Percentiles rank a stretch among this genome's conserved stretches.
phyloP scores from a whole-genome alignment of 2,113 vertebrate genomes.

The Astatoreochromis straeleni region DNA sequence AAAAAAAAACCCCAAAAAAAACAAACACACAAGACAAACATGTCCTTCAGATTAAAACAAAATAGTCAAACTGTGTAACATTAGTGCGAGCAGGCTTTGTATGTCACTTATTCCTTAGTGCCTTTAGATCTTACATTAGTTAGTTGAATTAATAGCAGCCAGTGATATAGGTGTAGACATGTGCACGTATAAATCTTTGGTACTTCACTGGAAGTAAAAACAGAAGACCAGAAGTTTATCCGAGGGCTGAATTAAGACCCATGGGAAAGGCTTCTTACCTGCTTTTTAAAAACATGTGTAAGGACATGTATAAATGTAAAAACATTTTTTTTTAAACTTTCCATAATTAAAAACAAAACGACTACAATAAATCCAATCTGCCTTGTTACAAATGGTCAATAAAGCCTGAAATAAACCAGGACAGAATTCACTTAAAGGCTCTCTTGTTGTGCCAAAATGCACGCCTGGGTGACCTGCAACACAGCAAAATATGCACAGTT shows the following conservation, averaged over 20 bases:
- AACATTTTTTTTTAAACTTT: neutral
- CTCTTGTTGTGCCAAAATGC: neutral
- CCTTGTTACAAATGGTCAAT: neutral
- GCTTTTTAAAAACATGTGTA: neutral
- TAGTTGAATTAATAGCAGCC: neutral
- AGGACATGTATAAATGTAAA: neutral
- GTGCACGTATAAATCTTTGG: neutral
- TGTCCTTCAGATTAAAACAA: neutral
- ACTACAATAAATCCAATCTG: neutral
- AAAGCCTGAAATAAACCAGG: neutral
- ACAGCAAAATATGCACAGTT: neutral
- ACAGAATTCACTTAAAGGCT: neutral
- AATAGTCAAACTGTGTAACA: neutral
- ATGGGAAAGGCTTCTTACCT: neutral
- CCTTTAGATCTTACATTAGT: neutral
- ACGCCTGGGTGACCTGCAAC: neutral
- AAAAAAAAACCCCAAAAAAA: too few relatives aligned
- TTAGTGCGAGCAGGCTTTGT: neutral
- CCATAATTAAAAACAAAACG: neutral
- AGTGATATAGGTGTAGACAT: neutral
- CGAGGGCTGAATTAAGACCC: neutral
- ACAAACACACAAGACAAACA: neutral
- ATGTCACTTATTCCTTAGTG: neutral
- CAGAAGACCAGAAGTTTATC: neutral
- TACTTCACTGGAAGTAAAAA: neutral